phyloP scores from a whole-genome alignment of 2,888 invertebrate genomes.

The Deilephila elpenor region DNA sequence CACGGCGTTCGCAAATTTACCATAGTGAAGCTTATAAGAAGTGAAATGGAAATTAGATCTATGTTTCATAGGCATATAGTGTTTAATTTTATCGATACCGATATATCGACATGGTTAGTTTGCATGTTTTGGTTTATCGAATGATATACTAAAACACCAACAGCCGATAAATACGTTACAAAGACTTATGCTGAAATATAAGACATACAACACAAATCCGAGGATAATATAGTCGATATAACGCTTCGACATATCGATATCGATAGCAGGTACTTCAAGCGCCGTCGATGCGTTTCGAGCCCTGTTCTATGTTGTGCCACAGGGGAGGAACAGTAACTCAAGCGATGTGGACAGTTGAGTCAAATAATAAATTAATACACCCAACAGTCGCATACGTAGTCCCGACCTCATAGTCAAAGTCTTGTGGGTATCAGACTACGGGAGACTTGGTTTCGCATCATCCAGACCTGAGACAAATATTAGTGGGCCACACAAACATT shows the following conservation, averaged over 20 bases:
- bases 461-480: too few species aligned
- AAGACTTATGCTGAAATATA: not conserved
- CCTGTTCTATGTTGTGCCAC: conserved; percentile 47
- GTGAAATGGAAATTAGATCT: conserved; percentile 30
- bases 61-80: conserved; percentile 15
- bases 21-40: conserved; percentile 23
- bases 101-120: conserved; percentile 9
- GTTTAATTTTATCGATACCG: conserved; percentile 29
- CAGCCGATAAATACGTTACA: not conserved
- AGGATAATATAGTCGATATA: conserved; percentile 14
- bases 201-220: not conserved
- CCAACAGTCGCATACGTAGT: too few species aligned
- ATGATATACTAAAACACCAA: conserved; percentile 22
- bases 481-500: too few species aligned
- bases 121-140: conserved; percentile 23
- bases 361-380: too few species aligned
- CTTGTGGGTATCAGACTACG: too few species aligned
- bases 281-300: conserved; percentile 21
- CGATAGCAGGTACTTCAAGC: conserved; percentile 24
- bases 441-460: too few species aligned
- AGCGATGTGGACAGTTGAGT: not conserved
- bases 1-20: conserved; percentile 12
- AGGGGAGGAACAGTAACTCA: conserved; percentile 40
- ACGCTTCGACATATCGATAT: conserved; percentile 28
- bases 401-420: too few species aligned